Evolutionary conservation across 1,140 invertebrate species (phyloP), one percentile per base, ranked within the genome.

Genomic region (Saccostrea echinata): DNA sequence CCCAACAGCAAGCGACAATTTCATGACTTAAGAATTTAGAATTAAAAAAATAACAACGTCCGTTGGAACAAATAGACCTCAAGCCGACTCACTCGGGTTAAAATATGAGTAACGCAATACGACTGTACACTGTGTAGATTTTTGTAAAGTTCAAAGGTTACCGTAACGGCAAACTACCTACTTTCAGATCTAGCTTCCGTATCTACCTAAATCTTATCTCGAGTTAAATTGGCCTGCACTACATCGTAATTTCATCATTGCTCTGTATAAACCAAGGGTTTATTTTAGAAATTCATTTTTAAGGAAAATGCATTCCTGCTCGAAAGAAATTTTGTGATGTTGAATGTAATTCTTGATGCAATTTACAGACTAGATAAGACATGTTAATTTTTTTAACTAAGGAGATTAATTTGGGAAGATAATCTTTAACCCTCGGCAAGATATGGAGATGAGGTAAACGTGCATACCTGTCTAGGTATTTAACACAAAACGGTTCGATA

Each of bases 121-220:
- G 27, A 76, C 27, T 76, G 68, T 76, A 76, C 68, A 76, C 27
- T 76, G 30, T 76, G 68, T 76, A 76, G 27, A 33, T 76, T 76
- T 76, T 27, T 30, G 68, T 8, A 12, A 33, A 30, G 68, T 12
- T 76, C 68, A 76, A 76, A 76, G 68, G 68, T 76, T 76, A 30
- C 68, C 68, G 68, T 76, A 76, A 76, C 68, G 68, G 68, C 68
- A 76, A 76, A 76, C 68, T 76, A 76, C 68, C 68, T 76, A 27
- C 24, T 76, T 76, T 76, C 68, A 35, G 68, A 76, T 76, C 68
- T 24, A 76, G 68, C 68, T 76, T 76, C 68, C 68, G 68, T 76
- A 76, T 76, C 68, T 76, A 76, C 68, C 68, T 76, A 24, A 30
- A 76, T 76, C 68, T 76, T 76, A 76, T 76, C 68, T 24, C 27